A percentile compares a stretch with the other conserved stretches of the same genome.
These are phyloP conservation scores for Exephanes ischioxanthus DNA, from an alignment of 2,888 invertebrate species.

Conservation along the genomic window DNA sequence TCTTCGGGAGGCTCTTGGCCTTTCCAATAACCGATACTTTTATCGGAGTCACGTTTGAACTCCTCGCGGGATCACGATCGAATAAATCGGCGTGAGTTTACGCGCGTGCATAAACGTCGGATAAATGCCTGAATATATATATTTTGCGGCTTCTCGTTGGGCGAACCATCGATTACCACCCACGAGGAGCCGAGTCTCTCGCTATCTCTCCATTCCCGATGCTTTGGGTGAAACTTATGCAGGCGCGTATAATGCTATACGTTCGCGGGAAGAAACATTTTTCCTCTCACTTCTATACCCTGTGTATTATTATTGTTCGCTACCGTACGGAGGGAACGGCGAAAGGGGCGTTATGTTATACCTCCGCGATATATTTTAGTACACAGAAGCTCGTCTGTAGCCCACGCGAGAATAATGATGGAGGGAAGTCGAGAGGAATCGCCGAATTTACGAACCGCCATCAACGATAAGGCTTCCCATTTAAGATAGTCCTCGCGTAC, in stretches of 20 bases:
- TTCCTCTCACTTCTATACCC: conserved; percentile 18
- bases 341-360: conserved; percentile 6
- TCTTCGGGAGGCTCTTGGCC: not conserved
- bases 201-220: not conserved
- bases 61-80: conserved; percentile 40
- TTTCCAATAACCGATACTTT: conserved; percentile 7
- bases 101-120: conserved; percentile 44
- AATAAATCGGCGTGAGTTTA: conserved; percentile 46
- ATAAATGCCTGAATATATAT: conserved; percentile 32
- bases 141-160: conserved; percentile 31
- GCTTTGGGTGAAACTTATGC: conserved; percentile 38
- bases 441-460: conserved; percentile 58
- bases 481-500: no score
- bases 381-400: conserved; percentile 43
- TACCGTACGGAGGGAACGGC: conserved; percentile 37
- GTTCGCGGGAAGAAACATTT: conserved; percentile 35
- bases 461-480: not conserved
- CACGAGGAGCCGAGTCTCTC: conserved; percentile 36
- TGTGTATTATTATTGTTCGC: conserved; percentile 44
- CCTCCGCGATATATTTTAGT: conserved; percentile 32
- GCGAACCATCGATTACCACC: conserved; percentile 63
- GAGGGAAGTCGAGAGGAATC: conserved; percentile 14
- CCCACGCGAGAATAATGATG: conserved; percentile 60
- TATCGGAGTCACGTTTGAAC: conserved; percentile 15
- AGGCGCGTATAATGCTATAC: conserved; percentile 20